Evolutionary conservation across 2,113 vertebrate species (phyloP).

Genomic region (Indri indri): DNA sequence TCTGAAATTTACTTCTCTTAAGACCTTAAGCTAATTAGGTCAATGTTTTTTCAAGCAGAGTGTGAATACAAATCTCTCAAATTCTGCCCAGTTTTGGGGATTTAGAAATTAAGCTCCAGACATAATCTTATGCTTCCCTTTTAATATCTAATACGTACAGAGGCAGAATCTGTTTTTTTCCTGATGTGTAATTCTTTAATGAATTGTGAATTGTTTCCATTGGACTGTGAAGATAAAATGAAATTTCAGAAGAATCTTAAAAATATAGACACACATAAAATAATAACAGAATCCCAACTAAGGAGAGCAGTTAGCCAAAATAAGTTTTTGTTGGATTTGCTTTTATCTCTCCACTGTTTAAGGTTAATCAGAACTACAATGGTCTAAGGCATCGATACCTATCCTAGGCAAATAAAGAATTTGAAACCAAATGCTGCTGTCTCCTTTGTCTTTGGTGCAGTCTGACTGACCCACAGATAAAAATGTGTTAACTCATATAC

Average conservation of each 20-base stretch:
- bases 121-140: neutral
- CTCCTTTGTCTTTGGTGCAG: neutral
- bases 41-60: conserved; percentile 22
- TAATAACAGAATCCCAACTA: neutral
- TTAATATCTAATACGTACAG: neutral
- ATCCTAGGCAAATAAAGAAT: neutral
- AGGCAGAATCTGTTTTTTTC: neutral
- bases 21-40: neutral
- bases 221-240: neutral
- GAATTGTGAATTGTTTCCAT: conserved; percentile 38
- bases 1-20: neutral
- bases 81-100: neutral
- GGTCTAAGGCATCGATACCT: neutral
- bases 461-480: neutral
- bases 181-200: neutral
- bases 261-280: neutral
- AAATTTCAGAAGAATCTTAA: conserved; percentile 42
- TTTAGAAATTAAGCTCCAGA: conserved; percentile 44
- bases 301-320: neutral
- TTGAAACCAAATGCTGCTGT: neutral
- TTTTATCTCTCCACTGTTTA: neutral
- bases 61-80: neutral
- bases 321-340: neutral
- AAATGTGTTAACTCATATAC: neutral
- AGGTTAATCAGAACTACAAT: neutral